phyloP scores from a whole-genome alignment of 2,797 vertebrate species.

The Syngnathus acus region DNA sequence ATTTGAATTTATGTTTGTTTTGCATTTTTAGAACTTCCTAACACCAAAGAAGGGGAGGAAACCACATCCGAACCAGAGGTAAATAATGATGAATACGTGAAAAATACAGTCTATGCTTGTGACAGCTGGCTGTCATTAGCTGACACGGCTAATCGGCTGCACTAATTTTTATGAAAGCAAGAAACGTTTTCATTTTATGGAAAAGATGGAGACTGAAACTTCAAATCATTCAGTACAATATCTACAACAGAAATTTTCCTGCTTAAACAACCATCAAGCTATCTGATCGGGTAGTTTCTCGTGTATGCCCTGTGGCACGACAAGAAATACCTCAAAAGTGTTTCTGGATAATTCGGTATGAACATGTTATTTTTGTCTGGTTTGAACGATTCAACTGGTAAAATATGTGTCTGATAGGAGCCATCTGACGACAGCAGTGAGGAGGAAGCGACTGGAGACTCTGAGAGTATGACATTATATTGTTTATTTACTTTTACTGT shows the following conservation, averaged over 20 bases:
- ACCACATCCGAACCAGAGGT: conserved; percentile 55
- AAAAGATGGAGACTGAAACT: neutral
- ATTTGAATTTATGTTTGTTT: conserved; percentile 5
- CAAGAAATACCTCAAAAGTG: neutral
- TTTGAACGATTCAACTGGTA: neutral
- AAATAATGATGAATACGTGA: neutral
- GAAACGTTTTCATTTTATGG: neutral
- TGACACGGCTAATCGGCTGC: neutral
- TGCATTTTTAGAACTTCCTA: conserved; percentile 45
- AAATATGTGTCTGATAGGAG: conserved; percentile 36
- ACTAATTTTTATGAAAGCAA: neutral
- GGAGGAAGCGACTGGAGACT: conserved; percentile 66
- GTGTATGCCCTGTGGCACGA: neutral
- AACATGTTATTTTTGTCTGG: neutral
- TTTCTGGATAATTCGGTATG: neutral
- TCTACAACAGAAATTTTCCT: neutral
- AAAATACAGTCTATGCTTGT: neutral
- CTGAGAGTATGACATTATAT: conserved; percentile 67
- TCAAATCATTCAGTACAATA: neutral
- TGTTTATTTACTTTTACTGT: neutral
- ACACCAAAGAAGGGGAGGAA: conserved; percentile 55
- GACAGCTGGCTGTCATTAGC: neutral
- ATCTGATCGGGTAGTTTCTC: neutral
- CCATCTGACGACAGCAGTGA: conserved; percentile 73
- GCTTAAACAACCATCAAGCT: neutral